Percentiles rank a stretch among this genome's conserved stretches.
phyloP scores from a whole-genome alignment of 2,113 vertebrate genomes.

The Tyrannus savana region DNA sequence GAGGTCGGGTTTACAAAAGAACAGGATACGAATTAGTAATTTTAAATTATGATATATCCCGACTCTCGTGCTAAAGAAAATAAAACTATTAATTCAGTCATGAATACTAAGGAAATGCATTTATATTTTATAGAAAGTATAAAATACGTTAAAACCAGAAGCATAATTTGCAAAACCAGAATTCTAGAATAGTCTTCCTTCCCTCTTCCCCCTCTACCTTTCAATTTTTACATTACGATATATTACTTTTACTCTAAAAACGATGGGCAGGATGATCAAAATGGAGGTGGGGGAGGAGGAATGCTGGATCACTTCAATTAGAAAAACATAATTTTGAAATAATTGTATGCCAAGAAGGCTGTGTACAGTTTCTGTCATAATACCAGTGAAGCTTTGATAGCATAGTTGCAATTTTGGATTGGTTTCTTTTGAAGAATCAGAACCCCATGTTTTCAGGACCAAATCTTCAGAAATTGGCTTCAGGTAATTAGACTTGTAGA shows the following conservation, averaged over 20 bases:
- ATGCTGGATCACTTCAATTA: constrained; percentile 22
- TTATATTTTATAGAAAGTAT: constrained; percentile 18
- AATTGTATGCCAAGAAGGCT: constrained; percentile 9
- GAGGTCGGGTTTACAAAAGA: neutral
- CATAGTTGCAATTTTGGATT: constrained; percentile 23
- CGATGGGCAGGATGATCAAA: constrained; percentile 12
- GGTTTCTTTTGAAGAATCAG: constrained; percentile 53
- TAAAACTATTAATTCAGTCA: neutral
- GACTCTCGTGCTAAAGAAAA: neutral
- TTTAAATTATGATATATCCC: neutral
- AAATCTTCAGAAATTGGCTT: constrained; percentile 49
- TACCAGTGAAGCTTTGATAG: constrained; percentile 43
- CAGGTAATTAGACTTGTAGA: constrained; percentile 53
- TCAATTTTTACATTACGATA: neutral
- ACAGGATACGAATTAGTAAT: neutral
- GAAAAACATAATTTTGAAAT: constrained; percentile 33
- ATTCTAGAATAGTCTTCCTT: neutral
- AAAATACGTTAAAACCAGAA: constrained; percentile 19
- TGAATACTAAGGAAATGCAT: neutral
- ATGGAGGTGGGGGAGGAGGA: neutral
- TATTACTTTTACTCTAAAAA: neutral
- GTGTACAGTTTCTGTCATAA: neutral
- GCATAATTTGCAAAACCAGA: neutral
- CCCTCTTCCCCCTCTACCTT: neutral
- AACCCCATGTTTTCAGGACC: constrained; percentile 28